Conservation (phyloP, 2,888 invertebrate species). For the Augiades crinisus region DNA sequence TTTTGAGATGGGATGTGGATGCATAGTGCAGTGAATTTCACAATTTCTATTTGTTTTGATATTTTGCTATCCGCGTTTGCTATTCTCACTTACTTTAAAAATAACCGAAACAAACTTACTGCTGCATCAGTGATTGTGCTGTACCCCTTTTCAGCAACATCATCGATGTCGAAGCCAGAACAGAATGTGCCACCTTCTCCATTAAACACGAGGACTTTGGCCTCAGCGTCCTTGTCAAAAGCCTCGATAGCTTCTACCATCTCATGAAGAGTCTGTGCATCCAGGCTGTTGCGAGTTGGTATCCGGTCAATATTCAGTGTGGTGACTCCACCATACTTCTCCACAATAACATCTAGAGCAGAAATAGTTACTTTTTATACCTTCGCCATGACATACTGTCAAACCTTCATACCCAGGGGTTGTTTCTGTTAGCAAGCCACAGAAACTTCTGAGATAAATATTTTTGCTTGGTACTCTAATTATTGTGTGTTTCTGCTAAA, state of each 20-base stretch:
- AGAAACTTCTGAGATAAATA: too few relatives aligned
- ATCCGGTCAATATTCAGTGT: slow-evolving; percentile 95
- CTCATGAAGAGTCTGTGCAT: slow-evolving; percentile 84
- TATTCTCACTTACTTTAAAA: too few relatives aligned
- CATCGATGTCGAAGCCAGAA: slow-evolving; percentile 93
- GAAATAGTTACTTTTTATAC: slow-evolving; percentile 60
- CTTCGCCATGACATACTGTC: too few relatives aligned
- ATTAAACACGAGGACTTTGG: slow-evolving; percentile 89
- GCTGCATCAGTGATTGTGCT: slow-evolving; percentile 62
- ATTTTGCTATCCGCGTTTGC: too few relatives aligned
- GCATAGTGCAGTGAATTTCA: too few relatives aligned
- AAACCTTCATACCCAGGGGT: too few relatives aligned
- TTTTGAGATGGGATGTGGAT: too few relatives aligned
- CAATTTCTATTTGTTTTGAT: too few relatives aligned
- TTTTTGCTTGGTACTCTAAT: too few relatives aligned
- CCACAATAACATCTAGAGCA: slow-evolving; percentile 75
- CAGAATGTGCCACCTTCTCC: slow-evolving; percentile 97
- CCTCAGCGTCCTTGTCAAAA: slow-evolving; percentile 89
- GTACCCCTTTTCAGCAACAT: slow-evolving; percentile 80
- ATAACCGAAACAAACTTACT: slow-evolving; percentile 42
- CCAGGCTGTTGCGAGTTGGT: slow-evolving; percentile 90
- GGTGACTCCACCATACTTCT: slow-evolving; percentile 84
- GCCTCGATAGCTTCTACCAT: slow-evolving; percentile 86
- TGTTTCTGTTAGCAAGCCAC: too few relatives aligned
- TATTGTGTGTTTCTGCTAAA: too few relatives aligned